A percentile compares a stretch with the other conserved stretches of the same genome.
Evolutionary conservation across 1,140 invertebrate genomes (phyloP).

Genomic region (Drosophila miranda): DNA sequence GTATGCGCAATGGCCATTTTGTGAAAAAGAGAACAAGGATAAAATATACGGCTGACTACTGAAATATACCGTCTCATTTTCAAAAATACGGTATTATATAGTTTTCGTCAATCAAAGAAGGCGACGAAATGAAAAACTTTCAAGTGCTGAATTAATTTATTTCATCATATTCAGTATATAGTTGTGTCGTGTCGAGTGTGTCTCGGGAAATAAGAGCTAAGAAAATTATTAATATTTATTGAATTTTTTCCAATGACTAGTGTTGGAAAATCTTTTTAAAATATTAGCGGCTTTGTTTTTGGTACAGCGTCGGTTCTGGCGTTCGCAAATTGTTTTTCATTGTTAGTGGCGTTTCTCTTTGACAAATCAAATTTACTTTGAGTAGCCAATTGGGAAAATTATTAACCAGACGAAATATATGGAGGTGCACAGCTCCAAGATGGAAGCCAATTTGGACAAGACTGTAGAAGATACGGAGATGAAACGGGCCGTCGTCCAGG

Average conservation of each 20-base stretch:
- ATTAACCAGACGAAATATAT: conserved; percentile 9
- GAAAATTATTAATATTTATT: background rate
- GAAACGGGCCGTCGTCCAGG: conserved; percentile 38
- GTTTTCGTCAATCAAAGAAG: no score
- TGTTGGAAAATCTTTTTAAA: conserved; percentile 70
- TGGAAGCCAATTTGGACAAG: conserved; percentile 31
- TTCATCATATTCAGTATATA: background rate
- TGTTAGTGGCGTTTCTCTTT: background rate
- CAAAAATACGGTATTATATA: no score
- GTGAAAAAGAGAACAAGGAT: no score
- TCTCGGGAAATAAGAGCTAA: no score
- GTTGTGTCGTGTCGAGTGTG: background rate
- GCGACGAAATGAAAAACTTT: no score
- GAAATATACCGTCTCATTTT: no score
- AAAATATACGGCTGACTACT: no score
- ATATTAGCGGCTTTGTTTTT: conserved; percentile 70
- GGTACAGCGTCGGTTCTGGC: conserved; percentile 57
- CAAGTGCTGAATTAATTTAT: background rate
- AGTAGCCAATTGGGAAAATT: conserved; percentile 10
- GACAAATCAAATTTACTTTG: background rate
- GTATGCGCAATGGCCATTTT: no score
- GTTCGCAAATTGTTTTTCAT: background rate
- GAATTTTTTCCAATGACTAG: conserved; percentile 33
- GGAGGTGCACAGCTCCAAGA: conserved; percentile 51
- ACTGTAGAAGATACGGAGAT: conserved; percentile 45